Evolutionary conservation across 2,113 vertebrate species (phyloP), one percentile per base, ranked within the genome.

Genomic region (Leiothrix lutea): DNA sequence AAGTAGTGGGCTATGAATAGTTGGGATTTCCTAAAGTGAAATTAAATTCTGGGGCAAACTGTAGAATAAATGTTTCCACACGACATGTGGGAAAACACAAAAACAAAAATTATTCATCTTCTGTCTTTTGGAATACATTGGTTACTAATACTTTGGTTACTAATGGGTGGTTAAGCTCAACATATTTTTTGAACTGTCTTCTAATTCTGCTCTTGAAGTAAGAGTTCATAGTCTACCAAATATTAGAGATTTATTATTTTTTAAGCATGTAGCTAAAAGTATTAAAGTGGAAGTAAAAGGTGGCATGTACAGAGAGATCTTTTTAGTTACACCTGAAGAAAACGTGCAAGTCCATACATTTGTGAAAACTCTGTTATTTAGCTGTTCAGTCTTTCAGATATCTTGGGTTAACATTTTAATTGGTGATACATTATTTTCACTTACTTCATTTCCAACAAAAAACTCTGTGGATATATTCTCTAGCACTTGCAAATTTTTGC

Each of bases 401-500:
- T 51, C 40, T 77, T 69, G 38, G 20, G 38, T 72, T 45, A 94
- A 56, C 13, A 60, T 58, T 87, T 96, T 83, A 47, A 40, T 64
- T 89, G 58, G 12, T 81, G 78, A 70, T 73, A 38, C 12, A 5
- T 21, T 80, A 48, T 62, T 92, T 87, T 58, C 24, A 88, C 97
- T 98, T 97, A 99, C 99, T 98, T 99, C 98, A 33, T 99, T 99
- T 94, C 99, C 99, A 61, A 98, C 93, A 47, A 98, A 99, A 82
- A 99, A 97, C 58, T 95, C 97, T 2, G 98, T 99, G 87, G 98
- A 98, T 96, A 99, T 96, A 44, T 97, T 97, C 4, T 98, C 92
- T 78, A 98, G 92, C 3, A 75, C 35, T 57, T 94, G 97, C 38
- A 97, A 93, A 12, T 95, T 82, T 92, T 98, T 98, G 80, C 77